Evolutionary conservation across 2,888 invertebrate genomes (phyloP).

Genomic region (Epinotia ramella): DNA sequence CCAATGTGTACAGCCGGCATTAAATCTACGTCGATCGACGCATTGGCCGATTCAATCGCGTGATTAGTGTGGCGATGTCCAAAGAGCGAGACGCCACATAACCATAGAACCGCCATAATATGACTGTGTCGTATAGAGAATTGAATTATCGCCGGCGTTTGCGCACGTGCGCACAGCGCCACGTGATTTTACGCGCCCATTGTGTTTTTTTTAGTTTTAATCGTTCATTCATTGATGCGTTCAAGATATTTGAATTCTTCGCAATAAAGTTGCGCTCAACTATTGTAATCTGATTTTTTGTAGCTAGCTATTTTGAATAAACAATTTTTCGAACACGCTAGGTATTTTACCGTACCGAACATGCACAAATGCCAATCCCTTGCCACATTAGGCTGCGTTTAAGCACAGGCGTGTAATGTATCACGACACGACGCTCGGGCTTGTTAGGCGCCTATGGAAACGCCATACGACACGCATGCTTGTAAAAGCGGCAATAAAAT

Average conservation of each 20-base stretch:
- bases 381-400: no score
- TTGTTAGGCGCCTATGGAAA: no score
- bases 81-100: neutral
- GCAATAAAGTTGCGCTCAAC: neutral
- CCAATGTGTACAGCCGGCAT: no score
- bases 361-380: no score
- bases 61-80: neutral
- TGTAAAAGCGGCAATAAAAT: no score
- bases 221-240: neutral
- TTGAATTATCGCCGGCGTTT: neutral
- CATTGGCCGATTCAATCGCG: neutral
- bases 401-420: no score
- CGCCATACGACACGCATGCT: no score
- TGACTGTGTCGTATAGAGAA: neutral
- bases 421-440: no score
- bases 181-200: constrained; percentile 6
- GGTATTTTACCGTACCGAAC: no score
- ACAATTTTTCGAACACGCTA: no score
- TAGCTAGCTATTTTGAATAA: no score
- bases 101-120: neutral
- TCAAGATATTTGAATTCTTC: neutral
- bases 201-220: constrained; percentile 17
- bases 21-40: neutral
- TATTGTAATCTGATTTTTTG: no score
- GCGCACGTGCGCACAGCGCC: constrained; percentile 7